A percentile compares a stretch with the other conserved stretches of the same genome.
These are phyloP conservation scores for Baronia brevicornis DNA, from an alignment of 2,888 invertebrate species.

Conservation along the genomic window DNA sequence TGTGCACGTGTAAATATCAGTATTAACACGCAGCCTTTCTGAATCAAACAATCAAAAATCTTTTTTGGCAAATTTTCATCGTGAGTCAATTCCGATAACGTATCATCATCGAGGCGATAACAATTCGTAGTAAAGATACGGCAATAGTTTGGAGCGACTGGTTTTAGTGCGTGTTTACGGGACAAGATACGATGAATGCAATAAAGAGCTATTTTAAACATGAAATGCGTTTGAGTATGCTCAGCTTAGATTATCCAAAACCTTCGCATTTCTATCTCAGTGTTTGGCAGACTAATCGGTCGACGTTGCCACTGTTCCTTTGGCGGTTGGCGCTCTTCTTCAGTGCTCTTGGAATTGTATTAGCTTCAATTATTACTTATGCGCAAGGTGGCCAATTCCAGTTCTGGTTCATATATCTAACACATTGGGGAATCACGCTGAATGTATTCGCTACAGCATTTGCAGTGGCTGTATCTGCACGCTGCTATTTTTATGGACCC, in stretches of 20 bases:
- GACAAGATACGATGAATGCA: conserved; percentile 48
- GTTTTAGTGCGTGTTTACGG: neutral
- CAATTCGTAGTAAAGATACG: conserved; percentile 16
- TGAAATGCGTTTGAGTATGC: conserved; percentile 42
- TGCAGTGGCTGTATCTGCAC: conserved; percentile 45
- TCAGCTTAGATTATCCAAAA: conserved; percentile 48
- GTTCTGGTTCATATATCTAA: conserved; percentile 72
- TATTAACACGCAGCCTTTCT: conserved; percentile 11
- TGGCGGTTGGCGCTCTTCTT: conserved; percentile 52
- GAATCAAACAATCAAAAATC: conserved; percentile 1
- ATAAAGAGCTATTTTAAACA: conserved; percentile 50
- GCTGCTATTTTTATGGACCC: conserved; percentile 53
- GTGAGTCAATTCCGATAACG: conserved; percentile 17
- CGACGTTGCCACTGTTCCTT: conserved; percentile 51
- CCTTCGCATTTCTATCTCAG: conserved; percentile 57
- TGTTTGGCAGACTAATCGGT: conserved; percentile 58
- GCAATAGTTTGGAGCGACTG: neutral
- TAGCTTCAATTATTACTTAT: conserved; percentile 47
- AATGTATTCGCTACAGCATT: conserved; percentile 49
- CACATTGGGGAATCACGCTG: conserved; percentile 68
- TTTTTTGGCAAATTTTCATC: conserved; percentile 13
- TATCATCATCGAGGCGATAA: conserved; percentile 12
- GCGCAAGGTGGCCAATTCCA: conserved; percentile 30
- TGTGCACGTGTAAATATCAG: conserved; percentile 3
- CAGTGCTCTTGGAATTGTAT: conserved; percentile 41